Evolutionary conservation across 2,113 vertebrate genomes (phyloP).

Genomic region (Rhinogobius similis): DNA sequence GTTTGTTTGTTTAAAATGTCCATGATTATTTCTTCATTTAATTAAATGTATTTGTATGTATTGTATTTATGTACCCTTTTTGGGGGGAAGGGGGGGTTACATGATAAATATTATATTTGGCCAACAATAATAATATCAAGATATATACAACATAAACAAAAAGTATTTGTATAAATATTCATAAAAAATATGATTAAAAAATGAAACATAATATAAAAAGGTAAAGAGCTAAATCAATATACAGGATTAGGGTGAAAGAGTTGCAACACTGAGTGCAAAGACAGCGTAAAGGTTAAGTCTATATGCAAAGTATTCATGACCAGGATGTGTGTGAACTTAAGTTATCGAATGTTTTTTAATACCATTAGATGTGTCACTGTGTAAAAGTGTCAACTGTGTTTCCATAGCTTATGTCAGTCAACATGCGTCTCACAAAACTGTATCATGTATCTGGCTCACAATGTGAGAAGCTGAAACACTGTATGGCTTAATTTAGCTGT

Average conservation of each 20-base stretch:
- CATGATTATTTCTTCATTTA: too few species aligned
- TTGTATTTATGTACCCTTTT: too few species aligned
- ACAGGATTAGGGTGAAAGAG: background rate
- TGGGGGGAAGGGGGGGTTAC: too few species aligned
- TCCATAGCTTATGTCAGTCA: background rate
- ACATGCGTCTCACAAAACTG: background rate
- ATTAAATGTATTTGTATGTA: too few species aligned
- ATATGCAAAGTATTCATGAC: background rate
- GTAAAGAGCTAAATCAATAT: background rate
- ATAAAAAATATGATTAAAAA: background rate
- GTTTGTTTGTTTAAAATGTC: too few species aligned
- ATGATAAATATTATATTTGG: too few species aligned
- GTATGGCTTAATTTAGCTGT: slow-evolving; percentile 14
- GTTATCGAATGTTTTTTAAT: slow-evolving; percentile 8
- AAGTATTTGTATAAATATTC: too few species aligned
- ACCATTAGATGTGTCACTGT: background rate
- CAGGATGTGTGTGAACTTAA: slow-evolving; percentile 12
- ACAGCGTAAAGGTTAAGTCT: background rate
- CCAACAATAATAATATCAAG: too few species aligned
- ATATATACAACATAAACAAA: too few species aligned
- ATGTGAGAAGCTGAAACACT: background rate
- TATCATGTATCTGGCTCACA: background rate
- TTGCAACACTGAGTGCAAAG: background rate
- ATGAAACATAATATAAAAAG: background rate
- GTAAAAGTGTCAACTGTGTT: slow-evolving; percentile 1